These are phyloP conservation scores for Probosciger aterrimus DNA, from an alignment of 2,113 vertebrate species.

Conservation along the genomic window DNA sequence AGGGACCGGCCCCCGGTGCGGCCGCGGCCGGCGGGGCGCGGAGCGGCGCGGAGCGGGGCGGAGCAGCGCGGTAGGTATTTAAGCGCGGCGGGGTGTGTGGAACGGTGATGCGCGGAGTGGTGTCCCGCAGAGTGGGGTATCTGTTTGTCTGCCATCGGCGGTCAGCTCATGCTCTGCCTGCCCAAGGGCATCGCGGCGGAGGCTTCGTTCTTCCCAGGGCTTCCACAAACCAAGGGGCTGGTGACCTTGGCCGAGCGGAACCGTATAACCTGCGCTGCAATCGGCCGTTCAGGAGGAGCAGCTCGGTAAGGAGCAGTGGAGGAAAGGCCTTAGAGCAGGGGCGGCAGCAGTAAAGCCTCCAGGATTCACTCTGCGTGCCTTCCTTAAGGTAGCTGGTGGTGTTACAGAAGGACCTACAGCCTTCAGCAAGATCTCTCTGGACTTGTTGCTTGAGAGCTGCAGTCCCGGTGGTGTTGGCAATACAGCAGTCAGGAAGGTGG, in stretches of 20 bases:
- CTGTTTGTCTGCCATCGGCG: neutral
- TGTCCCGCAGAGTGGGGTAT: neutral
- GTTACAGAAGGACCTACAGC: neutral
- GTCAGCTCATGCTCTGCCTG: neutral
- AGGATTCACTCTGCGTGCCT: accelerated
- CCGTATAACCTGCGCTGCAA: neutral
- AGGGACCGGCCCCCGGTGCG: neutral
- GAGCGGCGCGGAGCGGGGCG: neutral
- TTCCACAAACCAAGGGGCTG: neutral
- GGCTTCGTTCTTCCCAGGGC: neutral
- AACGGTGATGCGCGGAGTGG: neutral
- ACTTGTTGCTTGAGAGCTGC: neutral
- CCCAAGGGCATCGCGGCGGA: neutral
- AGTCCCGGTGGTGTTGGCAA: neutral
- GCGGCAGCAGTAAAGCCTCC: neutral
- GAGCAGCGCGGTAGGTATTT: neutral
- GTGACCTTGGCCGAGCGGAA: constrained; percentile 7
- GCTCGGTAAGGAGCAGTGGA: neutral
- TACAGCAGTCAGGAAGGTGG: neutral
- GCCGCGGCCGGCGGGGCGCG: neutral
- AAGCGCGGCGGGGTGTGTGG: neutral
- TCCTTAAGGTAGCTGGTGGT: accelerated
- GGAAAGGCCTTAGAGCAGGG: neutral
- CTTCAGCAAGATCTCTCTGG: neutral
- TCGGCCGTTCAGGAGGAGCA: neutral